Evolutionary conservation across 2,113 vertebrate species (phyloP), one percentile per base, ranked within the genome.

Genomic region (Nerophis ophidion): DNA sequence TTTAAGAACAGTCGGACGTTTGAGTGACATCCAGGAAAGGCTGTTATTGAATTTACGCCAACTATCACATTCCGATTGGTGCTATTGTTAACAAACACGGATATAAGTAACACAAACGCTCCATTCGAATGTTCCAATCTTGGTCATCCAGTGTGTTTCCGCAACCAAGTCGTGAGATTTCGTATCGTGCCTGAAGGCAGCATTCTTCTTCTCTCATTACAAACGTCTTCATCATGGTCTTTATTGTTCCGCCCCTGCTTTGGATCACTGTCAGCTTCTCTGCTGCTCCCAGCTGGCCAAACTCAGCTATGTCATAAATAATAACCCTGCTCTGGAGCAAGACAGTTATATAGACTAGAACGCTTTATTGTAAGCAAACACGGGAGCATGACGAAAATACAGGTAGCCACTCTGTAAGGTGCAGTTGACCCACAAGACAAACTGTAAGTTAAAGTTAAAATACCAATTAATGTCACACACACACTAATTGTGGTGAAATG

Each of bases 221-320:
- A 55, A 5, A 52, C 17, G 0, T 40, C 45, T 36, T 49, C 53
- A 45, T 61, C 49, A 60, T 71, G 14, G 0, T 40, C 45, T 36
- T 49, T 48, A 45, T 61, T 53, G 64, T 71, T 33, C 16, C 26
- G 8, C 2, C 42, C 42, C 15, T 60, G 51, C 16, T 12, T 60
- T 15, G 53, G 19, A 17, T 7, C 47, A 5, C 52, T 19, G 48
- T 26, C 48, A 15, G 6, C 26, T 36, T 46, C n/a, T 6, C 35
- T 79, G 70, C 83, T 75, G 79, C 81, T 77, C 61, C 54, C 72
- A 61, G 7, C 61, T 74, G 81, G 83, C 54, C 13, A 52, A 38
- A 15, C 19, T 8, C 15, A 2, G 42, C 45, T 57, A 79, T 8
- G 8, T 47, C 74, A 68, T 7, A 17, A 66, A 33, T 17, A 45